These are phyloP conservation scores for Acheta domesticus DNA, from an alignment of 2,888 invertebrate genomes.

Conservation along the genomic window DNA sequence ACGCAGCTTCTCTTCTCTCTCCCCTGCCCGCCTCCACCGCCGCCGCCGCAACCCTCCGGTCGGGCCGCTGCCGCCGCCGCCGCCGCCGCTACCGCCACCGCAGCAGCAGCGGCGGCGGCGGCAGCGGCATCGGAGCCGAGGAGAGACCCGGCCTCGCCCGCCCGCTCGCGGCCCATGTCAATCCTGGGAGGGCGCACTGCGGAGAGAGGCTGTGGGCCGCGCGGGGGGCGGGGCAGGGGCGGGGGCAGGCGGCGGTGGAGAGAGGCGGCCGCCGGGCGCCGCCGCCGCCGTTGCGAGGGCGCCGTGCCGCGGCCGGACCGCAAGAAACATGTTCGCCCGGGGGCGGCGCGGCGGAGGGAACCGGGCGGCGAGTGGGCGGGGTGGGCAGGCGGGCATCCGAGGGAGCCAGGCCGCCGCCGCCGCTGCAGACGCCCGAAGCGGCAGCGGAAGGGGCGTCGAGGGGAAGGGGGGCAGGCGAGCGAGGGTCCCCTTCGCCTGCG, in stretches of 20 bases:
- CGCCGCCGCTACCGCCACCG: too few species aligned
- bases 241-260: neutral
- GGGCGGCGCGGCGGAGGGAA: neutral
- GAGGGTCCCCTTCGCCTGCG: neutral
- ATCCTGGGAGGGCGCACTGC: neutral
- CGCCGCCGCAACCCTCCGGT: too few species aligned
- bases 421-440: neutral
- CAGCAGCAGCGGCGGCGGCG: too few species aligned
- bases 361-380: neutral
- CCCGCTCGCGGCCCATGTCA: neutral
- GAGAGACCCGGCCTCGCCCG: neutral
- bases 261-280: conserved; percentile 2
- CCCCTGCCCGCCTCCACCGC: too few species aligned
- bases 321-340: conserved; percentile 10
- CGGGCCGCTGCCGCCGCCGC: too few species aligned
- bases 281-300: conserved; percentile 2
- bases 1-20: too few species aligned
- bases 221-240: neutral
- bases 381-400: neutral
- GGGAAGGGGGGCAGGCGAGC: neutral
- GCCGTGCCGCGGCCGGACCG: conserved; percentile 6
- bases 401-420: too few species aligned
- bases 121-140: too few species aligned
- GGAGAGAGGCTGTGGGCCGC: neutral
- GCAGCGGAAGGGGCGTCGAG: neutral